A percentile compares a stretch with the other conserved stretches of the same genome.
These are phyloP conservation scores for Callionymus lyra DNA, from an alignment of 2,113 vertebrate genomes.

Conservation along the genomic window DNA sequence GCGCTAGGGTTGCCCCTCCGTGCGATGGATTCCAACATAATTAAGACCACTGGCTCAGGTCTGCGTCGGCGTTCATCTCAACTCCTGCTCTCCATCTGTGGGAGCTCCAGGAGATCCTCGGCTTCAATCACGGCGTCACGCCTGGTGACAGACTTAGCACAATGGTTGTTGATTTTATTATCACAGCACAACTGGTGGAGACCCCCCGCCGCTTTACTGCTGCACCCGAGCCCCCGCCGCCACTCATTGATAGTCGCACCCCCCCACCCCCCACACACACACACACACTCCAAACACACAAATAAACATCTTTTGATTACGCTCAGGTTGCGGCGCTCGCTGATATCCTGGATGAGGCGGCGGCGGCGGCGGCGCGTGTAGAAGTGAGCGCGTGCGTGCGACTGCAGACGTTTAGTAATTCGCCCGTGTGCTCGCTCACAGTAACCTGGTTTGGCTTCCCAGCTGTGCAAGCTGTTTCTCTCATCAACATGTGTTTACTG, in stretches of 20 bases:
- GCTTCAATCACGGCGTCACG: conserved; percentile 46
- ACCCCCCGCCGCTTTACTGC: conserved; percentile 48
- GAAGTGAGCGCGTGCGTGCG: conserved; percentile 16
- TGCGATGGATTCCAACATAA: conserved; percentile 48
- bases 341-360: no score
- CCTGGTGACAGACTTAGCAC: conserved; percentile 49
- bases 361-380: conserved; percentile 16
- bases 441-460: conserved; percentile 56
- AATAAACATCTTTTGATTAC: conserved; percentile 9
- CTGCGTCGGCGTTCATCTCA: conserved; percentile 27
- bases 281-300: conserved; percentile 2
- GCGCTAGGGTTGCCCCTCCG: conserved; percentile 46
- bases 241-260: conserved; percentile 36
- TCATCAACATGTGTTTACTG: conserved; percentile 67
- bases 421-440: conserved; percentile 47
- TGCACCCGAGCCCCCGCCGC: conserved; percentile 24
- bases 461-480: conserved; percentile 68
- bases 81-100: conserved; percentile 48
- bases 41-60: conserved; percentile 51
- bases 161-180: conserved; percentile 59
- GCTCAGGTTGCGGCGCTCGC: no score
- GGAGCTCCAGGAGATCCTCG: conserved; percentile 41
- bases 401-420: neutral
- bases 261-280: conserved; percentile 7
- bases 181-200: conserved; percentile 49